Percentiles rank a stretch among this genome's conserved stretches.
Evolutionary conservation across 2,888 invertebrate species (phyloP).

Genomic region (Pardosa pseudoannulata): DNA sequence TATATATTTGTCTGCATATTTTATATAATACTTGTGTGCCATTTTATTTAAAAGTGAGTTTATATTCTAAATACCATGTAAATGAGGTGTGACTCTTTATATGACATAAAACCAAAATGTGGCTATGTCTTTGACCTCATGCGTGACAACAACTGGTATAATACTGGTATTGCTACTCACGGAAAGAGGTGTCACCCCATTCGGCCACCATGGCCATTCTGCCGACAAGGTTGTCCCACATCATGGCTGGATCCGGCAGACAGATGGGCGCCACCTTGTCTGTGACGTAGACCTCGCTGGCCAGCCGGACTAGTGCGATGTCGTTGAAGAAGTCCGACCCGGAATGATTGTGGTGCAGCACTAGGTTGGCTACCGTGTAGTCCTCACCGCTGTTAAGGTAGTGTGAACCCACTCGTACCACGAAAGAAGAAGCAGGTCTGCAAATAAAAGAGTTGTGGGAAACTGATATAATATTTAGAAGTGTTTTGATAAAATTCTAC

Average conservation of each 20-base stretch:
- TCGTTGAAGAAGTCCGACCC: constrained; percentile 59
- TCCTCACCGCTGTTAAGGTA: constrained; percentile 52
- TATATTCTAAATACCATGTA: too few species aligned
- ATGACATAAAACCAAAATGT: too few species aligned
- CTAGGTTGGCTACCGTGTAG: constrained; percentile 36
- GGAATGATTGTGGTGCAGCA: constrained; percentile 46
- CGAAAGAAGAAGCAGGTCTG: constrained; percentile 60
- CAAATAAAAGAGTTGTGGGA: not conserved
- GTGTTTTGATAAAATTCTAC: too few species aligned
- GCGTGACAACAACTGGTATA: too few species aligned
- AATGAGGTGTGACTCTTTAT: too few species aligned
- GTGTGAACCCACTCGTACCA: constrained; percentile 50
- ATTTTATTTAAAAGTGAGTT: too few species aligned
- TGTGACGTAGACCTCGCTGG: constrained; percentile 38
- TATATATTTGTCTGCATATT: too few species aligned
- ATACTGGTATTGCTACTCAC: too few species aligned
- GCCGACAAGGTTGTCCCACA: constrained; percentile 11
- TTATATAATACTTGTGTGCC: too few species aligned
- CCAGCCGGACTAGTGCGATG: constrained; percentile 47
- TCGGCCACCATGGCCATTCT: constrained; percentile 47
- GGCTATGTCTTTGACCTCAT: too few species aligned
- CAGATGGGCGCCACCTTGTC: constrained; percentile 62
- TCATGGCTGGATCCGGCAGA: constrained; percentile 27
- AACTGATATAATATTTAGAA: too few species aligned
- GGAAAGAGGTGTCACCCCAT: constrained; percentile 58